Conservation (phyloP, 2,113 vertebrate species). For the Mastomys coucha region DNA sequence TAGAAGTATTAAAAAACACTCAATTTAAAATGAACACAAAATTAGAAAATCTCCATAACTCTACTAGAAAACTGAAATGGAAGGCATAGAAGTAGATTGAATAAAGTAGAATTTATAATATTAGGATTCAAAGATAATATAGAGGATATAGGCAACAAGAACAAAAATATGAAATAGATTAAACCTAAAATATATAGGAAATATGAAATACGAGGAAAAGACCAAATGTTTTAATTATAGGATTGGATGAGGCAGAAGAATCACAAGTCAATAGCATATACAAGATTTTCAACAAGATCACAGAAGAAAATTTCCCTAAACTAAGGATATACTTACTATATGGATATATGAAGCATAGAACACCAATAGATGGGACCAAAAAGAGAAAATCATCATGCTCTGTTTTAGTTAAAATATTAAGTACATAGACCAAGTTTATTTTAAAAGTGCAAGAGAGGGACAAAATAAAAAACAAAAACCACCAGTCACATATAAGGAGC, state of each 20-base stretch:
- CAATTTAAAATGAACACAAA: neutral
- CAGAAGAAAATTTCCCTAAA: neutral
- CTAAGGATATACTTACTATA: neutral
- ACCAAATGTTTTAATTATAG: neutral
- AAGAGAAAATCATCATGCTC: neutral
- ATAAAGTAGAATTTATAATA: neutral
- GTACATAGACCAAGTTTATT: neutral
- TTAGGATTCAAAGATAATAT: neutral
- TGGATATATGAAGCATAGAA: neutral
- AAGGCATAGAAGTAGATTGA: neutral
- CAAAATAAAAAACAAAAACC: too few relatives aligned
- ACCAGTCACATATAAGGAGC: neutral
- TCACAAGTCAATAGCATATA: neutral
- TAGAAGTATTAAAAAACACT: neutral
- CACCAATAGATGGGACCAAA: neutral
- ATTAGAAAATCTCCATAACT: neutral
- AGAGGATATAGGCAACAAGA: neutral
- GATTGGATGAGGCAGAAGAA: neutral
- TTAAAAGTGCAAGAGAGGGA: neutral
- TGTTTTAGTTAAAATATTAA: neutral
- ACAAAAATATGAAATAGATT: neutral
- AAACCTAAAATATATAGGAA: neutral
- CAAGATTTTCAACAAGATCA: neutral
- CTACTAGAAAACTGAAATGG: neutral
- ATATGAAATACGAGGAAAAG: neutral